These are phyloP conservation scores for Graptemys geographica DNA, from an alignment of 2,797 vertebrate species.

Conservation along the genomic window DNA sequence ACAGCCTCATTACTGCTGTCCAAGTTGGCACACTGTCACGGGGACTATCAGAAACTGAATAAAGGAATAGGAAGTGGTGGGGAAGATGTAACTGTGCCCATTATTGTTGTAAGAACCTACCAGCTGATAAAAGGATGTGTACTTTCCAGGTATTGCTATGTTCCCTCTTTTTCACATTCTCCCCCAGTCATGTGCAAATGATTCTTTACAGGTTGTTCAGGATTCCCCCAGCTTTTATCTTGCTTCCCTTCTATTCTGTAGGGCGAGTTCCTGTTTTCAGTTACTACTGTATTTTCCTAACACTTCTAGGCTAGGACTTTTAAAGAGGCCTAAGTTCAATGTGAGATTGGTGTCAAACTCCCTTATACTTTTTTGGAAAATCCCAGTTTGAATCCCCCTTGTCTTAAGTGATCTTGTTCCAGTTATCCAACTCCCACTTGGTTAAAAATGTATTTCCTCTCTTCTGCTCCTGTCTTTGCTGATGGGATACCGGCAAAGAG, in stretches of 20 bases:
- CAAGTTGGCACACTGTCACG: neutral
- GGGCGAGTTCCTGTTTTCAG: neutral
- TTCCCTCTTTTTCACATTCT: neutral
- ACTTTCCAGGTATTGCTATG: neutral
- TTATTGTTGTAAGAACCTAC: neutral
- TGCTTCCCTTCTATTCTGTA: neutral
- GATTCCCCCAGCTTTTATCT: neutral
- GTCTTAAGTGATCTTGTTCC: neutral
- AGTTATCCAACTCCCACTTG: neutral
- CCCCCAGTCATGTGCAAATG: neutral
- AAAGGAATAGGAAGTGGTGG: neutral
- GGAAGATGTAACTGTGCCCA: neutral
- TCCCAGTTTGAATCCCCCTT: neutral
- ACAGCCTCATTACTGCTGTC: neutral
- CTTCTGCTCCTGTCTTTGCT: neutral
- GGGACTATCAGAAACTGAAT: neutral
- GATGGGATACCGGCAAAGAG: neutral
- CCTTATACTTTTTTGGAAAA: neutral
- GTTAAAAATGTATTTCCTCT: neutral
- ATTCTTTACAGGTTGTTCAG: neutral
- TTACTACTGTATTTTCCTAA: neutral
- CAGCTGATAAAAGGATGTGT: neutral
- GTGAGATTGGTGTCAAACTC: neutral
- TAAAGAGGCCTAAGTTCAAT: accelerated
- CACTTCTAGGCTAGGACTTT: neutral